phyloP scores from a whole-genome alignment of 2,797 vertebrate genomes.

The Dallia pectoralis region DNA sequence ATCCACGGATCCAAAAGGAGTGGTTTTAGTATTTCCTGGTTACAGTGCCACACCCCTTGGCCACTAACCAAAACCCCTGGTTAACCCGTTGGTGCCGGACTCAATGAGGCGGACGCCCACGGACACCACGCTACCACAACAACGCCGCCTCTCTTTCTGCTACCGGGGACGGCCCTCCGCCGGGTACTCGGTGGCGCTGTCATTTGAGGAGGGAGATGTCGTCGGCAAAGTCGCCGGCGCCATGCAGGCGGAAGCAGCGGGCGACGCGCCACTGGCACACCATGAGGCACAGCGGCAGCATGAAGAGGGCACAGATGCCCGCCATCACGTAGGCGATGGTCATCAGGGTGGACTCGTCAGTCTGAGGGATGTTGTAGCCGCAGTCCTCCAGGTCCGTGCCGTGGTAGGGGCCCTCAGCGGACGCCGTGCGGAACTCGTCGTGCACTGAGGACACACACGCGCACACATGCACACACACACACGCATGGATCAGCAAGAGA shows the following conservation, averaged over 20 bases:
- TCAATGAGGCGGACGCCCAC: neutral
- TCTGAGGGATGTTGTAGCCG: constrained; percentile 97
- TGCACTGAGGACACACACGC: constrained; percentile 76
- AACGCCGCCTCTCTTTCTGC: neutral
- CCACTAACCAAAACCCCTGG: neutral
- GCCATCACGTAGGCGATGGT: constrained; percentile 99
- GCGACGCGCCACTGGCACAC: constrained; percentile 98
- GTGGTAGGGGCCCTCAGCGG: constrained; percentile 89
- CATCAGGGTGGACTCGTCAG: constrained; percentile 97
- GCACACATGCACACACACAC: neutral
- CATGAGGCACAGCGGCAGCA: constrained; percentile 98
- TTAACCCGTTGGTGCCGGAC: neutral
- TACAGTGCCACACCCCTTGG: neutral
- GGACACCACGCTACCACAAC: neutral
- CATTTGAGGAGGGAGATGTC: constrained; percentile 97
- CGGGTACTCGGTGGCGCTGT: constrained; percentile 41
- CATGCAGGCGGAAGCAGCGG: constrained; percentile 85
- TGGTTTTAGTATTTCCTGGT: neutral
- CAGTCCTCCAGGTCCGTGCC: constrained; percentile 93
- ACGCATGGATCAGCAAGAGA: neutral
- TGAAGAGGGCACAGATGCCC: constrained; percentile 98
- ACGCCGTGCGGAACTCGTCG: constrained; percentile 88
- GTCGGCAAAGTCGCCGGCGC: constrained; percentile 88
- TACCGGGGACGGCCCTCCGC: neutral
- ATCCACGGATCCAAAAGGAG: neutral